Base-by-base conservation (phyloP, 1,140 invertebrate species). In the Pentalonia nigronervosa region DNA sequence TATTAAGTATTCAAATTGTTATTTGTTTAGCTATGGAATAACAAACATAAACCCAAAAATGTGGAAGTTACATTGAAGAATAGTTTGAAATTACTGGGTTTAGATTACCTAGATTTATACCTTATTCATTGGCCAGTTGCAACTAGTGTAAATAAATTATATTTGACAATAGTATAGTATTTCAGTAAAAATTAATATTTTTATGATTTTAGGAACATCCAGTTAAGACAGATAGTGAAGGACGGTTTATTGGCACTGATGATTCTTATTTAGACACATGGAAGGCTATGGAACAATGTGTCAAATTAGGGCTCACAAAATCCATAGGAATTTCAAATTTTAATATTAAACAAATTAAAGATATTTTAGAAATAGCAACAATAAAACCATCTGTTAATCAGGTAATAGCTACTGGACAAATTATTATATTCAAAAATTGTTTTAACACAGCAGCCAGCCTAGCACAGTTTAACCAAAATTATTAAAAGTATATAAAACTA, bases 251-350 rank as follows among this genome's bases (percentile, higher is more conserved):
- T 83, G 95, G 95, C 76, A 14, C 50, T 84, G 95, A 96, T 92
- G 95, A 96, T 36, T 96, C 97, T 94, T 97, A 96, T 94, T 47
- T 96, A n/a, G 96, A 97, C 84, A 97, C 97, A 23, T 98, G 97
- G 97, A 96, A 96, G 94, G 97, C 96, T 11, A 97, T 99, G 97
- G 98, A 98, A 95, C 95, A 96, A 81, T 96, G 96, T 93, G 95
- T 97, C 0, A 95, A 96, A 60, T 95, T 96, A 94, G 98, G 97
- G 4, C 95, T 98, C 21, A 95, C 96, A 0, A 97, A 96, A 94
- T 97, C 97, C n/a, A 98, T 99, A 94, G 98, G 98, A 9, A 95
- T 99, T 2, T 98, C 98, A 14, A 99, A 99, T 95, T 99, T 99
- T 94, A 98, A 98, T 95, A 96, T 96, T 56, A 95, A 97, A 94